Evolutionary conservation across 2,888 invertebrate genomes (phyloP).

Genomic region (Mythimna loreyi): DNA sequence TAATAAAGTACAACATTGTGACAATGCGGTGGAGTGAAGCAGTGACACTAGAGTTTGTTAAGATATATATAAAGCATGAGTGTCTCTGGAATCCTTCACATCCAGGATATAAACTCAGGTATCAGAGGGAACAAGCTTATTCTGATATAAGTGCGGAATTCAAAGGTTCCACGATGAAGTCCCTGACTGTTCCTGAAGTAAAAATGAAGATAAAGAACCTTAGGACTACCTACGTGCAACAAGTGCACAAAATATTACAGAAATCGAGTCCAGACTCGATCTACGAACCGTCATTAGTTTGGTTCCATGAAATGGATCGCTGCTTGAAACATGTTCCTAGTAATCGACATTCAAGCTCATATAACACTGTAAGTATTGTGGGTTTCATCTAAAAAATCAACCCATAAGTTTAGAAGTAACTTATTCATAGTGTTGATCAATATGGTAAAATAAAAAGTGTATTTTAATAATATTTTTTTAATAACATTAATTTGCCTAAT

Average conservation of each 20-base stretch:
- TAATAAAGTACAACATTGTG: constrained; percentile 11
- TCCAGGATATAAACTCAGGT: constrained; percentile 81
- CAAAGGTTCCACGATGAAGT: constrained; percentile 75
- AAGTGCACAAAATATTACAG: constrained; percentile 85
- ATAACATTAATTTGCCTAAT: neutral
- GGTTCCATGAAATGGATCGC: constrained; percentile 86
- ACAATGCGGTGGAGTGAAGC: constrained; percentile 87
- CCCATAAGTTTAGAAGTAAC: neutral
- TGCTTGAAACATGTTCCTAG: constrained; percentile 81
- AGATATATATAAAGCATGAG: constrained; percentile 86
- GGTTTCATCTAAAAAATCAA: neutral
- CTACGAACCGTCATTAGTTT: constrained; percentile 82
- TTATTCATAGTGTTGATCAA: neutral
- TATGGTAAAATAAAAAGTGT: neutral
- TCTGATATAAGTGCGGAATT: constrained; percentile 77
- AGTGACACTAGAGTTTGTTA: constrained; percentile 86
- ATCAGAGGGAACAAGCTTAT: constrained; percentile 82
- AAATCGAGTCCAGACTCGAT: constrained; percentile 81
- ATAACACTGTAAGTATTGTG: constrained; percentile 58
- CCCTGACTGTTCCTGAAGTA: constrained; percentile 79
- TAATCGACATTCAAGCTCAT: constrained; percentile 70
- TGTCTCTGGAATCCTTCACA: constrained; percentile 87
- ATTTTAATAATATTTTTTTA: neutral
- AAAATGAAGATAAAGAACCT: constrained; percentile 88
- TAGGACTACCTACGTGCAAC: constrained; percentile 86